Evolutionary conservation across 2,797 vertebrate species (phyloP), one percentile per base, ranked within the genome.

Genomic region (Alfaro cultratus): DNA sequence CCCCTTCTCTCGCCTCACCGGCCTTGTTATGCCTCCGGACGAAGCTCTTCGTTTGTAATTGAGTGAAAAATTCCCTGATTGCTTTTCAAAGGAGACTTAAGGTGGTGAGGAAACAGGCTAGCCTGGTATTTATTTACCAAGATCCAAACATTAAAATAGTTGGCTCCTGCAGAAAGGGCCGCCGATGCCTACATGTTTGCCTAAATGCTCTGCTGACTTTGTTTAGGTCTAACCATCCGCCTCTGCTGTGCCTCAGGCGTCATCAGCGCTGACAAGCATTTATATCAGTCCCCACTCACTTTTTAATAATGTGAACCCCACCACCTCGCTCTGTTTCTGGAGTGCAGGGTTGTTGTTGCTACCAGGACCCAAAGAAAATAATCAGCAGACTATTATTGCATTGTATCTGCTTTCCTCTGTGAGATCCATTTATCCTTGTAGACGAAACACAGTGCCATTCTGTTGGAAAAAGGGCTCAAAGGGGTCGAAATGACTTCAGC

Each of bases 61-160:
- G 87, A 93, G 88, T 92, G 90, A 81, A 93, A 93, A 93, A 92
- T 89, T 83, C 85, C 76, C 90, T 91, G 91, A 93, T 94, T 94
- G 91, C 91, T 81, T 92, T 94, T 93, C 87, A 92, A 92, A 93
- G 88, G 87, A 80, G 87, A 86, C 84, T 82, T 74, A 88, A 86
- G 89, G 86, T 86, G 86, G 82, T 39, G 83, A 74, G 81, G 86
- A 83, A 87, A 86, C 74, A 39, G 75, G 85, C 92, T 86, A 88
- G 88, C 87, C 84, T 64, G 86, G 87, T 85, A 90, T 95, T 95
- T 95, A 95, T 95, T 95, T 95, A 92, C 88, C 8, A 80, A 80
- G 83, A 91, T 91, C 92, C 88, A 91, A 91, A 91, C 91, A 89
- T 26, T 76, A 88, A 79, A 89, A 89, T 86, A 92, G 86, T 89